Base-by-base conservation (phyloP, 2,113 vertebrate species). In the Oenanthe melanoleuca region DNA sequence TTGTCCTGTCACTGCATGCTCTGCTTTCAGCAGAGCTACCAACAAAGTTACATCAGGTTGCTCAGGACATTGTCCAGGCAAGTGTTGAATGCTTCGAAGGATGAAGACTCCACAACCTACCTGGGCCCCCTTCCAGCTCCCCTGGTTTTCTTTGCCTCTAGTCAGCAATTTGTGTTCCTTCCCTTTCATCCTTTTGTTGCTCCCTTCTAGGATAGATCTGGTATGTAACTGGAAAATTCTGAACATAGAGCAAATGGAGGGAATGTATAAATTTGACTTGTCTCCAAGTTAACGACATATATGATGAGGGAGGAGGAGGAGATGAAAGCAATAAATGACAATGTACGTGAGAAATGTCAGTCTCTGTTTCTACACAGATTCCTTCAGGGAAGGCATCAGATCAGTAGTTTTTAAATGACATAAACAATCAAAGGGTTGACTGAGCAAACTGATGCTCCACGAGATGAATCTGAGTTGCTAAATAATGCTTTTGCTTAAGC, bases 301-400 rank as follows among this genome's bases (percentile, higher is more conserved):
- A 80, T 40, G 28, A 55, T n/a, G 63, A 93, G 23, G 6, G 57
- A 73, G 72, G 83, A 89, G 69, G 73, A 95, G 63, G 79, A 96
- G 80, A 89, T 65, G 85, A 92, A 95, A 93, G 75, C 82, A 57
- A 49, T 56, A 91, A 88, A 89, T 87, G 71, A 94, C 81, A 96
- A 77, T 23, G 52, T 56, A 73, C 25, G 42, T 73, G 63, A 92
- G 63, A 97, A 73, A 89, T 77, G 71, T 59, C 74, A 79, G 3
- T 81, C 59, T 82, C 60, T 73, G 14, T 88, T 92, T 86, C 69
- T 88, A 74, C n/a, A 64, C 33, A 83, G 67, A 89, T 67, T 74
- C 65, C 78, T 91, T 89, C 87, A 93, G 50, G 50, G 63, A 92
- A 91, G 57, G 21, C 47, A 94, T 87, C 42, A 87, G 61, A 91